phyloP scores from a whole-genome alignment of 2,888 invertebrate genomes.

The Carcina quercana region DNA sequence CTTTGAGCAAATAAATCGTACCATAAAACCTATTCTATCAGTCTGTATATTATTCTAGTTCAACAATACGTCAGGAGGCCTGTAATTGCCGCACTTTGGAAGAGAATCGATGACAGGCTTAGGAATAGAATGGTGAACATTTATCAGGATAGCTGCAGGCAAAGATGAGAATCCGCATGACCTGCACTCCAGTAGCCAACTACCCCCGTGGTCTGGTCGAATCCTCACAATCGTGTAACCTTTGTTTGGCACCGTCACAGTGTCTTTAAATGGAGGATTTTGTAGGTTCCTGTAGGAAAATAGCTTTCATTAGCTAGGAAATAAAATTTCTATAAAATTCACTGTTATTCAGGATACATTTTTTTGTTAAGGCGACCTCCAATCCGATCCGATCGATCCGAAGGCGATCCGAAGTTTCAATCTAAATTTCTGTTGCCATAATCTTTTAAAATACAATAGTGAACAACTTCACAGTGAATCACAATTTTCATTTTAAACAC shows the following conservation, averaged over 20 bases:
- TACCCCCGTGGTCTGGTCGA: conserved; percentile 70
- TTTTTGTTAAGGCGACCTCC: too few species aligned
- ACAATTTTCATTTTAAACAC: too few species aligned
- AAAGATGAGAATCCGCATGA: conserved; percentile 52
- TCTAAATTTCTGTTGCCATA: too few species aligned
- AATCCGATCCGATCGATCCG: too few species aligned
- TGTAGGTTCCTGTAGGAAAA: conserved; percentile 54
- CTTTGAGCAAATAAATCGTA: too few species aligned
- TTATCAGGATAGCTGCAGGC: conserved; percentile 63
- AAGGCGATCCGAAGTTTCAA: too few species aligned
- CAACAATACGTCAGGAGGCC: conserved; percentile 60
- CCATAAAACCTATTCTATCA: conserved; percentile 18
- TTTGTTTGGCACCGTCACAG: conserved; percentile 77
- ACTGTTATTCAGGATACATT: too few species aligned
- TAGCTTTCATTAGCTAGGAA: too few species aligned
- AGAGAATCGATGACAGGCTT: conserved; percentile 53
- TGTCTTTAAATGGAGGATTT: conserved; percentile 75
- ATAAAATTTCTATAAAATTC: too few species aligned
- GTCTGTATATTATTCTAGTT: conserved; percentile 33
- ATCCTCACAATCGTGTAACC: conserved; percentile 74
- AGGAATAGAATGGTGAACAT: conserved; percentile 55
- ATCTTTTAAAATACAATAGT: too few species aligned
- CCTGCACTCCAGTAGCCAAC: conserved; percentile 62
- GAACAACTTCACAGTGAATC: too few species aligned
- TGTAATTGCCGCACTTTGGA: conserved; percentile 67